Evolutionary conservation across 1,140 invertebrate species (phyloP).

Genomic region (Eulimnadia texana): DNA sequence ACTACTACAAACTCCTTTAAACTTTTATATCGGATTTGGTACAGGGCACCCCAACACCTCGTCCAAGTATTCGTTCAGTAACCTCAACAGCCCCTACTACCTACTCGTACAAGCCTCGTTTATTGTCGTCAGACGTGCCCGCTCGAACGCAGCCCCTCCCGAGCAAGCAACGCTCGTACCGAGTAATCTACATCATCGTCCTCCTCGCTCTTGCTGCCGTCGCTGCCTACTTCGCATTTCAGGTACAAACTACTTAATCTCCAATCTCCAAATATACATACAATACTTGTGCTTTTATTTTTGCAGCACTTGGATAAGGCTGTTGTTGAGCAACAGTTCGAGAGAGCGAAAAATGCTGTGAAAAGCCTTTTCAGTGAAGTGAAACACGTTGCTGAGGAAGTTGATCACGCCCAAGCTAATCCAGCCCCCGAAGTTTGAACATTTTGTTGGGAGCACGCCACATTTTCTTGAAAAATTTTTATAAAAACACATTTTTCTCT

Average conservation of each 20-base stretch:
- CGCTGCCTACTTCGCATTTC: not conserved
- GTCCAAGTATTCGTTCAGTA: slow-evolving; percentile 11
- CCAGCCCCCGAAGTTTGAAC: not conserved
- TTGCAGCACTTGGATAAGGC: slow-evolving; percentile 7
- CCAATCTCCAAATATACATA: not conserved
- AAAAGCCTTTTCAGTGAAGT: not conserved
- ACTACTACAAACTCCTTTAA: too few species aligned
- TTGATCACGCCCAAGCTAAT: slow-evolving; percentile 13
- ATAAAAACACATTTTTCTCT: too few species aligned
- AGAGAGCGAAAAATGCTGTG: not conserved
- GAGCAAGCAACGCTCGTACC: not conserved
- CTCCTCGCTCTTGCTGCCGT: not conserved
- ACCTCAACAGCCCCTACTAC: not conserved
- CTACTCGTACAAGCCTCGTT: slow-evolving; percentile 2
- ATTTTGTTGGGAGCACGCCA: not conserved
- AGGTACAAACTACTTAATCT: not conserved
- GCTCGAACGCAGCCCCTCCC: not conserved
- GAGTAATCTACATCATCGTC: not conserved
- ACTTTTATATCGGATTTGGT: too few species aligned
- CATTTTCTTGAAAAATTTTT: not conserved
- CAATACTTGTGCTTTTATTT: not conserved
- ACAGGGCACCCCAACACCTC: slow-evolving; percentile 14
- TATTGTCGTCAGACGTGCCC: not conserved
- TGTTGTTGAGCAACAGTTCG: not conserved
- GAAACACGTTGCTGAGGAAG: slow-evolving; percentile 11